These are phyloP conservation scores for Gorsachius magnificus DNA, from an alignment of 2,797 vertebrate species.

Conservation along the genomic window DNA sequence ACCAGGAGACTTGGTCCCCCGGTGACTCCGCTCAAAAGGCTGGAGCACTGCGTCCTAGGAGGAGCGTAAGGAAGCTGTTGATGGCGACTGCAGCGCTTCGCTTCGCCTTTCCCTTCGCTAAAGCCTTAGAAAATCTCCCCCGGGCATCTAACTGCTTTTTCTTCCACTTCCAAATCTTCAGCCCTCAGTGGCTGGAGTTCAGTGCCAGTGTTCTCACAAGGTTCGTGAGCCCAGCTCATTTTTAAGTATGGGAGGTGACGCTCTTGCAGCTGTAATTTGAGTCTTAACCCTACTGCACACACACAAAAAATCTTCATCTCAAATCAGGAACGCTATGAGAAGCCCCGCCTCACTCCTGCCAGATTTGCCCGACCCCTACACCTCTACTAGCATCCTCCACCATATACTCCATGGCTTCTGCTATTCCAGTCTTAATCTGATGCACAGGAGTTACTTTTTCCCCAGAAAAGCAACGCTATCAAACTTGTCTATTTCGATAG, in stretches of 20 bases:
- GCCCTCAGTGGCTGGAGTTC: neutral
- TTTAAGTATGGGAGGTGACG: neutral
- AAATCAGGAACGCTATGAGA: neutral
- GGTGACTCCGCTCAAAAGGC: neutral
- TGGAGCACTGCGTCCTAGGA: no score
- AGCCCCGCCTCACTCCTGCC: fast-evolving
- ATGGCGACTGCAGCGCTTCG: no score
- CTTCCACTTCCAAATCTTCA: neutral
- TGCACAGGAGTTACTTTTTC: neutral
- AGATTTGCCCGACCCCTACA: neutral
- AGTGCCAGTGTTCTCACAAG: neutral
- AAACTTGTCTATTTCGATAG: neutral
- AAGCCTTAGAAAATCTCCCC: neutral
- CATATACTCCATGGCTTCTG: neutral
- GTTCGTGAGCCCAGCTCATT: neutral
- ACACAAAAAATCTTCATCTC: no score
- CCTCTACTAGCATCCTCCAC: neutral
- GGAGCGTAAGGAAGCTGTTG: neutral
- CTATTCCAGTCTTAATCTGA: neutral
- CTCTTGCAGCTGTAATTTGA: neutral
- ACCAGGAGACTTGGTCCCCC: fast-evolving
- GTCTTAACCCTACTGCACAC: neutral
- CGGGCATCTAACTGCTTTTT: neutral
- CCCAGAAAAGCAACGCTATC: neutral
- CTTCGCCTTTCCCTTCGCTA: neutral